phyloP scores from a whole-genome alignment of 1,140 invertebrate genomes.

The Papilio polytes region DNA sequence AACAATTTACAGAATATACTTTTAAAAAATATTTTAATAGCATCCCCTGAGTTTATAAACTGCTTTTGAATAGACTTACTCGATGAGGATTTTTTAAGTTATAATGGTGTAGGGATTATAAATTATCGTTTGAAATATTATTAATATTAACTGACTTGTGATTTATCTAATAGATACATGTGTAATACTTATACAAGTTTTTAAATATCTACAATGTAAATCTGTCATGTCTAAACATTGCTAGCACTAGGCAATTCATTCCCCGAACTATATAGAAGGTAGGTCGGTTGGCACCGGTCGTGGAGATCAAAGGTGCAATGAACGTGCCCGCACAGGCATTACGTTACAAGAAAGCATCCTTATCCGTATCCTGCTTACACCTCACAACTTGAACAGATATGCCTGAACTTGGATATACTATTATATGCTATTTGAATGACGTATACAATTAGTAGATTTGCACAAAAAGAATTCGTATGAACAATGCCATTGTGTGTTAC shows the following conservation, averaged over 20 bases:
- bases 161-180: no score
- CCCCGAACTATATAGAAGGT: slow-evolving; percentile 42
- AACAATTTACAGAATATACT: neutral
- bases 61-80: neutral
- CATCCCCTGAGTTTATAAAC: neutral
- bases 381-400: slow-evolving; percentile 9
- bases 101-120: neutral
- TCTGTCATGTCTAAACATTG: neutral
- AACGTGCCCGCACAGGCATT: slow-evolving; percentile 48
- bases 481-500: no score
- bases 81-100: neutral
- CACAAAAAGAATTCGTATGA: no score
- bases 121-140: neutral
- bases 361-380: slow-evolving; percentile 10
- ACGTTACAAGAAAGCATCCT: slow-evolving; percentile 23
- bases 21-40: neutral
- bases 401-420: neutral
- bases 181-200: neutral
- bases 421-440: neutral
- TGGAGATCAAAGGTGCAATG: slow-evolving; percentile 57
- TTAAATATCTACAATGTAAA: neutral
- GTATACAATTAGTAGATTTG: no score
- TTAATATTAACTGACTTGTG: no score
- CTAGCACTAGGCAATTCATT: slow-evolving; percentile 36
- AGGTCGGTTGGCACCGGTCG: slow-evolving; percentile 35